Base-by-base conservation (phyloP, 2,797 vertebrate species). In the Pygocentrus nattereri region DNA sequence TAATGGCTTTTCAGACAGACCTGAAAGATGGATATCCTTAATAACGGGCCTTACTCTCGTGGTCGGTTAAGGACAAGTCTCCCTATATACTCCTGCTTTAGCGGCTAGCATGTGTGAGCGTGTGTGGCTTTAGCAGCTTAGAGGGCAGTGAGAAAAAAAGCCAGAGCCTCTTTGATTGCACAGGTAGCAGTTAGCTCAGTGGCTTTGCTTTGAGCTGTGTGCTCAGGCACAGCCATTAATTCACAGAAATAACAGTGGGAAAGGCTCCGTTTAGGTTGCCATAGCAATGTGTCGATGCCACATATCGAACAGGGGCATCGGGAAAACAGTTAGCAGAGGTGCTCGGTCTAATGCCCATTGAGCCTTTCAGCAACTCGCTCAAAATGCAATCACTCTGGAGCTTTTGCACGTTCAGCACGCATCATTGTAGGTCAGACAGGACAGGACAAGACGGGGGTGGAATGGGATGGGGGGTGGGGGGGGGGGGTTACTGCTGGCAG, bases 301-400 rank as follows among this genome's bases (percentile, higher is more conserved):
- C 2, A 6, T 83, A 85, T 85, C 49, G 74, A 83, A 74, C 78
- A 18, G 75, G 41, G 71, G 64, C 38, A 83, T 81, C 58, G 64
- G 67, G 52, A 65, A 69, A 78, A 74, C 73, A 65, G 79, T 76
- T 87, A 80, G 73, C 74, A 76, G 74, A 73, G 78, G 68, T 68
- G 85, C 75, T 81, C 75, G 74, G 49, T 65, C 47, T 83, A 78
- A 87, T 70, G 64, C 69, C 54, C 64, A 31, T 67, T 83, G 81
- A 75, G 72, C 50, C 30, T 76, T 79, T 82, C 54, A 68, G 44
- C 80, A 73, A 79, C 56, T 74, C 34, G 67, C 54, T 79, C 56
- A 34, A 54, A 80, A 80, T 72, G 30, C 54, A 72, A 72, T 73
- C 67, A 12, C 64, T 58, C 41, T 38, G 74, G 1, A 41, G 56